These are phyloP conservation scores for Rana temporaria DNA, from an alignment of 2,113 vertebrate species.

Conservation along the genomic window DNA sequence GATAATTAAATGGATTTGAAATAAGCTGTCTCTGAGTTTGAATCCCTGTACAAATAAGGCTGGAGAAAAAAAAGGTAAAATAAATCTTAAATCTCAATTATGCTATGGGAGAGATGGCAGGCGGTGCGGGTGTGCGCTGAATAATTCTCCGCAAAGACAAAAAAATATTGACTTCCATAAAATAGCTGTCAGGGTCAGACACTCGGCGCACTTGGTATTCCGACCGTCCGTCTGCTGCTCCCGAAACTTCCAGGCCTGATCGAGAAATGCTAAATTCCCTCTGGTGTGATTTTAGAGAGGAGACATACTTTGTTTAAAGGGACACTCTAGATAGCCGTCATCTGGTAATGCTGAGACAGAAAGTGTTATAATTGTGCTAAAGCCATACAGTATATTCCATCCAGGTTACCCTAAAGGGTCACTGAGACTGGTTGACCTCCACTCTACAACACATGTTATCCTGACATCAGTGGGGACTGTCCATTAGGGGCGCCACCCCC, in stretches of 20 bases:
- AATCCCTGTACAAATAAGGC: conserved; percentile 57
- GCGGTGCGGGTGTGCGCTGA: conserved; percentile 37
- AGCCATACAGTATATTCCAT: no score
- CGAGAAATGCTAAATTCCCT: conserved; percentile 1
- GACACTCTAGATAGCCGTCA: no score
- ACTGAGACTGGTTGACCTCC: no score
- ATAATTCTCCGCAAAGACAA: conserved; percentile 52
- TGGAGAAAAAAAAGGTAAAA: conserved; percentile 53
- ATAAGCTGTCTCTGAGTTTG: conserved; percentile 52
- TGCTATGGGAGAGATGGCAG: conserved; percentile 50
- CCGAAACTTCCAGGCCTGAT: conserved; percentile 8
- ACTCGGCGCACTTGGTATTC: conserved; percentile 32
- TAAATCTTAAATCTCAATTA: conserved; percentile 60
- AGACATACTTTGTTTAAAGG: no score
- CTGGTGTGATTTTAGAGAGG: no score
- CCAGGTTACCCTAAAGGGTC: no score
- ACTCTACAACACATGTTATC: no score
- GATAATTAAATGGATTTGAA: conserved; percentile 53
- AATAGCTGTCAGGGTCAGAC: conserved; percentile 45
- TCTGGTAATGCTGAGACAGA: no score
- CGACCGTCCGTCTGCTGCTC: background rate
- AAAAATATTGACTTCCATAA: conserved; percentile 56
- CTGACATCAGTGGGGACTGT: no score
- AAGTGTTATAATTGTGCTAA: no score
- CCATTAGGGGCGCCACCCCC: no score